Evolutionary conservation across 2,888 invertebrate species (phyloP).

Genomic region (Sympetrum striolatum): DNA sequence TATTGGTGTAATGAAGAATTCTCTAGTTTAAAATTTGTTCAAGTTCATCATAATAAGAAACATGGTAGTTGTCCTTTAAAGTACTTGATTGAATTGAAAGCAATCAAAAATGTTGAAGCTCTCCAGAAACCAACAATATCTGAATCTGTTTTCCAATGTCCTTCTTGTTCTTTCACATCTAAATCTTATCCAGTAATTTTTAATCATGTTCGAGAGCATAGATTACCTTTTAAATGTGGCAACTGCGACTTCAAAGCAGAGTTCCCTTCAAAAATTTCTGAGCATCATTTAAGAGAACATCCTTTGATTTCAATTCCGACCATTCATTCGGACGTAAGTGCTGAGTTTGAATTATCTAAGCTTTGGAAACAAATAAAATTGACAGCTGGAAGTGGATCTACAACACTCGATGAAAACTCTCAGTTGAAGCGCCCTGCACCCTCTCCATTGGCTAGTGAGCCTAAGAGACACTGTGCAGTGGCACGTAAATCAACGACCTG

Average conservation of each 20-base stretch:
- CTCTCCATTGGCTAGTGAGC: background rate
- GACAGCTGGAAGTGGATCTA: slow-evolving; percentile 48
- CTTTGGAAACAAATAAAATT: slow-evolving; percentile 45
- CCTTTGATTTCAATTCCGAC: slow-evolving; percentile 53
- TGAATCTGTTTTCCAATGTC: slow-evolving; percentile 57
- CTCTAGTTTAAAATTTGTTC: slow-evolving; percentile 54
- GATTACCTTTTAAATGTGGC: slow-evolving; percentile 59
- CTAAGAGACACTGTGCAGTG: slow-evolving; percentile 50
- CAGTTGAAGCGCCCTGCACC: background rate
- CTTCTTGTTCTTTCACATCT: slow-evolving; percentile 57
- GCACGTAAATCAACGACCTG: slow-evolving; percentile 62
- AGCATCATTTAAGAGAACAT: slow-evolving; percentile 56
- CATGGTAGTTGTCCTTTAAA: slow-evolving; percentile 57
- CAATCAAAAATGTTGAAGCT: background rate
- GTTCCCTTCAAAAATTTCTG: slow-evolving; percentile 53
- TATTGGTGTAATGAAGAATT: slow-evolving; percentile 57
- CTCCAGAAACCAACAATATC: background rate
- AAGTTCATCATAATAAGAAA: slow-evolving; percentile 57
- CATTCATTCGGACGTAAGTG: slow-evolving; percentile 22
- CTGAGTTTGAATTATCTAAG: background rate
- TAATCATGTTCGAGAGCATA: slow-evolving; percentile 59
- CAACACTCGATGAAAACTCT: too few relatives aligned
- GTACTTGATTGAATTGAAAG: slow-evolving; percentile 48
- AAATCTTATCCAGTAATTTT: slow-evolving; percentile 55
- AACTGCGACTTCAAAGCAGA: slow-evolving; percentile 57